phyloP scores from a whole-genome alignment of 2,888 invertebrate species.

The Phyto melanocephala region DNA sequence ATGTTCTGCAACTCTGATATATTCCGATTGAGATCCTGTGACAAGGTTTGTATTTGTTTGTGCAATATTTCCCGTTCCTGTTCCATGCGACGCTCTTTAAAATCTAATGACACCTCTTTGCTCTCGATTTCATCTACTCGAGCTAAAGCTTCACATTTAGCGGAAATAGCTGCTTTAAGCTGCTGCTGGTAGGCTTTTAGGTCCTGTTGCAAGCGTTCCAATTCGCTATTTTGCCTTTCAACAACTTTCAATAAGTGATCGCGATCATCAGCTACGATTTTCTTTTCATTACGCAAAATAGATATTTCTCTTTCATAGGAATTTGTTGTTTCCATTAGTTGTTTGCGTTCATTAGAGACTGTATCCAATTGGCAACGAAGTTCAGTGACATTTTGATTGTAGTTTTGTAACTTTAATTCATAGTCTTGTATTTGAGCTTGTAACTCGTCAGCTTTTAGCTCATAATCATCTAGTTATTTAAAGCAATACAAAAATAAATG shows the following conservation, averaged over 20 bases:
- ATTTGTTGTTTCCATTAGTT: conserved; percentile 83
- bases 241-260: conserved; percentile 86
- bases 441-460: conserved; percentile 79
- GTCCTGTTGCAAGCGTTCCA: conserved; percentile 86
- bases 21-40: conserved; percentile 88
- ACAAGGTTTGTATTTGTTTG: conserved; percentile 88
- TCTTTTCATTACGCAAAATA: conserved; percentile 85
- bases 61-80: conserved; percentile 88
- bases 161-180: conserved; percentile 85
- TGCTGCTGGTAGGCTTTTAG: conserved; percentile 85
- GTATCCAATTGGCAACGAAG: conserved; percentile 83
- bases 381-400: conserved; percentile 83
- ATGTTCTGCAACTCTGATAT: conserved; percentile 88
- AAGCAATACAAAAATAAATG: neutral
- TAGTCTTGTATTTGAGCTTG: conserved; percentile 83
- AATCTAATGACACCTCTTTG: conserved; percentile 87
- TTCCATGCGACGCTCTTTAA: conserved; percentile 90
- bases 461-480: conserved; percentile 73
- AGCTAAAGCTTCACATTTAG: conserved; percentile 91
- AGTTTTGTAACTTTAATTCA: conserved; percentile 82
- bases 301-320: conserved; percentile 84
- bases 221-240: conserved; percentile 85
- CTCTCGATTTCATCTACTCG: conserved; percentile 89
- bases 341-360: conserved; percentile 83
- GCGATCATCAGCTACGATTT: conserved; percentile 86